Percentiles rank a stretch among this genome's conserved stretches.
phyloP scores from a whole-genome alignment of 2,797 vertebrate genomes.

The Crax fasciolata region DNA sequence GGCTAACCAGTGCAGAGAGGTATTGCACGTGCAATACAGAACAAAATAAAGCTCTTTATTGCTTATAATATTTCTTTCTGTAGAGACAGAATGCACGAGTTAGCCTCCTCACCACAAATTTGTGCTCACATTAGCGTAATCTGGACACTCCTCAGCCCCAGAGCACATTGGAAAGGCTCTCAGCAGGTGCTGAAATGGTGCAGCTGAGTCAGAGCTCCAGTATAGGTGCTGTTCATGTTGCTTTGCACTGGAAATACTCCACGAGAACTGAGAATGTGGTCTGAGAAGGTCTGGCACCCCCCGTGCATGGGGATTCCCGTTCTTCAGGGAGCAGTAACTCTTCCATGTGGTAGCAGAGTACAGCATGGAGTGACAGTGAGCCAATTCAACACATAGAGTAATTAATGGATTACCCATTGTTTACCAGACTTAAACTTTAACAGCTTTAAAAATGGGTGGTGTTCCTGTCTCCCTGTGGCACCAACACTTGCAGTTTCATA shows the following conservation, averaged over 20 bases:
- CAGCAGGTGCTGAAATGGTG: not conserved
- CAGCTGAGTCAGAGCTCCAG: not conserved
- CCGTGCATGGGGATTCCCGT: accelerated
- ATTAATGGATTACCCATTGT: no score
- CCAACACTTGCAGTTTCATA: no score
- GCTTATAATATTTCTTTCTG: not conserved
- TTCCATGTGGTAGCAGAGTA: not conserved
- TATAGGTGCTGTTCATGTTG: not conserved
- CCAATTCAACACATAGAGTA: no score
- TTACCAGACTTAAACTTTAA: no score
- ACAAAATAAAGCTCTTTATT: not conserved
- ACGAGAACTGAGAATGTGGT: not conserved
- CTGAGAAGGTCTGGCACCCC: not conserved
- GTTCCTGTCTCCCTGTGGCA: no score
- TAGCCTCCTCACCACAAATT: not conserved
- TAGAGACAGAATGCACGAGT: not conserved
- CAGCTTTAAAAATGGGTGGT: no score
- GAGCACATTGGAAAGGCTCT: not conserved
- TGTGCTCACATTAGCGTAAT: not conserved
- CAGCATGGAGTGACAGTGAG: not conserved
- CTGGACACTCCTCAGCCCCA: not conserved
- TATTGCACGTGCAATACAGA: no score
- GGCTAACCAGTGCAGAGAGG: not conserved
- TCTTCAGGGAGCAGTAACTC: not conserved
- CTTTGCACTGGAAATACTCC: not conserved